These are phyloP conservation scores for Meteorus sp. DNA, from an alignment of 1,140 invertebrate species.

Conservation along the genomic window DNA sequence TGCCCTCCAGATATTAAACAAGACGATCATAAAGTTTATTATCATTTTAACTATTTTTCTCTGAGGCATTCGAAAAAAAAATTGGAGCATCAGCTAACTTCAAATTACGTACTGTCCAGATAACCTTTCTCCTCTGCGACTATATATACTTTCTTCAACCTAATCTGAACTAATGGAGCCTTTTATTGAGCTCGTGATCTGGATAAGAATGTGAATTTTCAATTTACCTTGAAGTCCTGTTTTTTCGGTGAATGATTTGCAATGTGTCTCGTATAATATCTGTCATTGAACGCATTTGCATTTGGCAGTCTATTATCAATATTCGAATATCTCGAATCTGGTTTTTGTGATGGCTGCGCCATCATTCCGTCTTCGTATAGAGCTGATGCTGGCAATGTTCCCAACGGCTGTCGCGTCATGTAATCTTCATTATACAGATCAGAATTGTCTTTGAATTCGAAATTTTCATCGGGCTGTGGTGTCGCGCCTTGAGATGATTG, in stretches of 20 bases:
- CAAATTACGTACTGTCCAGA: no score
- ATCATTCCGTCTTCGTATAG: conserved; percentile 56
- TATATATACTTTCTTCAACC: no score
- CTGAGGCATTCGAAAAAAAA: no score
- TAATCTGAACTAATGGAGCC: no score
- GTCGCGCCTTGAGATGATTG: conserved; percentile 50
- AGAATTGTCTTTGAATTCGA: conserved; percentile 67
- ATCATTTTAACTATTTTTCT: no score
- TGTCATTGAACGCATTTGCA: conserved; percentile 44
- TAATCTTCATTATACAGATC: conserved; percentile 53
- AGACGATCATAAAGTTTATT: no score
- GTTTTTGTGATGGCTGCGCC: conserved; percentile 46
- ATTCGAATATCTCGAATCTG: conserved; percentile 47
- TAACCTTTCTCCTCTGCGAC: no score
- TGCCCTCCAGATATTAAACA: no score
- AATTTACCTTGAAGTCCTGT: conserved; percentile 58
- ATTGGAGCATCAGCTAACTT: no score
- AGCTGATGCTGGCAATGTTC: conserved; percentile 53
- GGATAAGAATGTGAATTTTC: background rate
- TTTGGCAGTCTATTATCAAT: conserved; percentile 45
- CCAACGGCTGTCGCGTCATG: conserved; percentile 50
- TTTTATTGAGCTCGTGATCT: background rate
- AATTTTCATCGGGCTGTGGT: conserved; percentile 61
- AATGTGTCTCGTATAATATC: conserved; percentile 50
- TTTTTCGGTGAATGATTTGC: conserved; percentile 50